Evolutionary conservation across 2,797 vertebrate genomes (phyloP).

Genomic region (Cirrhinus mrigala): DNA sequence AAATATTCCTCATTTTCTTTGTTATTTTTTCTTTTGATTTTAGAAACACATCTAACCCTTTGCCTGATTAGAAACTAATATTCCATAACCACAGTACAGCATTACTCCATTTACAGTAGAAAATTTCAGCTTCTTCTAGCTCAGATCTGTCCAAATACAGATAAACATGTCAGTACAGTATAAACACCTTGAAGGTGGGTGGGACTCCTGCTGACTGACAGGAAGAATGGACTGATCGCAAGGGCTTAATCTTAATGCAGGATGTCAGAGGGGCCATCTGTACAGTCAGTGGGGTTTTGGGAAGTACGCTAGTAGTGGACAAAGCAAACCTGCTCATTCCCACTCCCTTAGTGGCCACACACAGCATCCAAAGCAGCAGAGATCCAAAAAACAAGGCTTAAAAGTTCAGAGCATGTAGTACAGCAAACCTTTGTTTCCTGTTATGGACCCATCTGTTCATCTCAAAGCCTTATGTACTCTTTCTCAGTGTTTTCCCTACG

Average conservation of each 20-base stretch:
- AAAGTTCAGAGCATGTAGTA: not conserved
- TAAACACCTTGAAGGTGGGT: slow-evolving; percentile 58
- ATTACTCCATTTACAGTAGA: not conserved
- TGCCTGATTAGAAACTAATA: not conserved
- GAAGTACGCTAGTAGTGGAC: slow-evolving; percentile 2
- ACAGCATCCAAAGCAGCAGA: not conserved
- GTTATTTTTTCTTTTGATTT: not conserved
- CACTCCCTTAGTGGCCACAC: not conserved
- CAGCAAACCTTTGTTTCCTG: not conserved
- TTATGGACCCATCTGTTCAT: not conserved
- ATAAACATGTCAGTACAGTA: slow-evolving; percentile 1
- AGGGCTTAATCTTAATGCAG: slow-evolving; percentile 51
- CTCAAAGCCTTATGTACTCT: not conserved
- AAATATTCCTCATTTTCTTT: not conserved
- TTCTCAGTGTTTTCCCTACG: not conserved
- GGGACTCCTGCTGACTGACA: slow-evolving; percentile 43
- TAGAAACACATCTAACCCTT: not conserved
- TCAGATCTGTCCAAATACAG: not conserved
- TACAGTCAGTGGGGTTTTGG: slow-evolving; percentile 49
- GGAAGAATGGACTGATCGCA: slow-evolving; percentile 42
- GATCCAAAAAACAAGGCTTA: not conserved
- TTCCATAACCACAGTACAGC: not conserved
- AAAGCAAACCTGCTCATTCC: slow-evolving; percentile 11
- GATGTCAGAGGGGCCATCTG: slow-evolving; percentile 59
- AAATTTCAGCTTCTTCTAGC: not conserved